Conservation (phyloP, 2,797 vertebrate genomes). For the Notolepis coatsorum region DNA sequence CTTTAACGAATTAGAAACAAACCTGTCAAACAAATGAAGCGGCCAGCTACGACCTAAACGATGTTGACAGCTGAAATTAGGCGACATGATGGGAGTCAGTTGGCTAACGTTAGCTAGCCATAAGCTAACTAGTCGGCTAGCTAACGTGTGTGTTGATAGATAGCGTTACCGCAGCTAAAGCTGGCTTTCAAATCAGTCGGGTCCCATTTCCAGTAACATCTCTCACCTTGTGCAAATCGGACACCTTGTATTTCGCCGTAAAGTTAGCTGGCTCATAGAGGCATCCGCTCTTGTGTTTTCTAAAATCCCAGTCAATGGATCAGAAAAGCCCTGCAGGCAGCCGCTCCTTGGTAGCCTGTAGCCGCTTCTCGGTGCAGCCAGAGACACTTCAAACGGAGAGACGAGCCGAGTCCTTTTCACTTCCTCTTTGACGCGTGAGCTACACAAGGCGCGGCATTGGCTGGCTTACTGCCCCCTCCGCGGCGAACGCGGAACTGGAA, state of each 20-base stretch:
- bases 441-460: too few species aligned
- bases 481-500: too few species aligned
- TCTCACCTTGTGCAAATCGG: conserved; percentile 74
- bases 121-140: conserved; percentile 28
- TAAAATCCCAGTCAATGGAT: conserved; percentile 34
- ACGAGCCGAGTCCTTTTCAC: too few species aligned
- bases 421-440: too few species aligned
- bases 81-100: neutral
- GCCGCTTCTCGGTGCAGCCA: neutral
- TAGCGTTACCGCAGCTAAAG: conserved; percentile 34
- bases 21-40: too few species aligned
- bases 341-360: conserved; percentile 10
- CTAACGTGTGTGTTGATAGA: conserved; percentile 18
- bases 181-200: neutral
- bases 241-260: conserved; percentile 53
- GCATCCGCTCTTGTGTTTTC: conserved; percentile 54
- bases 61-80: neutral
- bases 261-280: conserved; percentile 76
- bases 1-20: neutral
- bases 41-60: too few species aligned
- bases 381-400: too few species aligned
- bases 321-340: neutral
- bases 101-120: neutral
- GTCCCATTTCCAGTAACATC: neutral
- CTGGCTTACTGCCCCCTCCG: too few species aligned